phyloP scores from a whole-genome alignment of 1,140 invertebrate genomes.

The Hycleus cichorii region DNA sequence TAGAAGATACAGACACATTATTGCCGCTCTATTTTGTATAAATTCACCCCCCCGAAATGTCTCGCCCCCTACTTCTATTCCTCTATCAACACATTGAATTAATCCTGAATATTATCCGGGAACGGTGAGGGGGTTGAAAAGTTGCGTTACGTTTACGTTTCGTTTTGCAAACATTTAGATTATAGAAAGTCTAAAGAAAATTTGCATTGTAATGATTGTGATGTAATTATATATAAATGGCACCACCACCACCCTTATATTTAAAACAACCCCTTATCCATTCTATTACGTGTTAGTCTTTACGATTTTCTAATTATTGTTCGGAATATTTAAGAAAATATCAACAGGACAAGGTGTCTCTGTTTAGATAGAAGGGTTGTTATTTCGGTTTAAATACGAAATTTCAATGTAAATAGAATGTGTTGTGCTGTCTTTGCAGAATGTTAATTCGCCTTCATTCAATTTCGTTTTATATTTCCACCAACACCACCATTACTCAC shows the following conservation, averaged over 20 bases:
- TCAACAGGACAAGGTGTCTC: conserved; percentile 13
- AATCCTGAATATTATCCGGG: conserved; percentile 39
- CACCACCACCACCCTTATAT: background rate
- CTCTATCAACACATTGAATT: conserved; percentile 19
- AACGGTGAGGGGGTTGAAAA: conserved; percentile 2
- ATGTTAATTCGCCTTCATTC: conserved; percentile 4
- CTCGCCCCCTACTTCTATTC: too few relatives aligned
- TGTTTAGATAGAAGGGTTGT: conserved; percentile 20
- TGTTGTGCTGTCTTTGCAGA: conserved; percentile 13
- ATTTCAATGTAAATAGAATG: conserved; percentile 28
- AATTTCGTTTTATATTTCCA: too few relatives aligned
- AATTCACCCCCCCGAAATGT: too few relatives aligned
- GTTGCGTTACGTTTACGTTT: background rate
- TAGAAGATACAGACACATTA: conserved; percentile 24
- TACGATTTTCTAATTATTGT: conserved; percentile 5
- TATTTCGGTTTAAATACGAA: conserved; percentile 23
- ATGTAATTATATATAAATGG: conserved; percentile 34
- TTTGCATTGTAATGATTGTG: conserved; percentile 38
- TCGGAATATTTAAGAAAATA: conserved; percentile 6
- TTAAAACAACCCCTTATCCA: background rate
- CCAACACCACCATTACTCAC: too few relatives aligned
- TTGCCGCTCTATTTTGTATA: too few relatives aligned
- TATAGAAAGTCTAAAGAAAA: conserved; percentile 36
- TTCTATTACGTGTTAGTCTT: background rate
- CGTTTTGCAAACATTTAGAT: conserved; percentile 30